Evolutionary conservation across 2,797 vertebrate species (phyloP), one percentile per base, ranked within the genome.

Genomic region (Sebastes goodei): DNA sequence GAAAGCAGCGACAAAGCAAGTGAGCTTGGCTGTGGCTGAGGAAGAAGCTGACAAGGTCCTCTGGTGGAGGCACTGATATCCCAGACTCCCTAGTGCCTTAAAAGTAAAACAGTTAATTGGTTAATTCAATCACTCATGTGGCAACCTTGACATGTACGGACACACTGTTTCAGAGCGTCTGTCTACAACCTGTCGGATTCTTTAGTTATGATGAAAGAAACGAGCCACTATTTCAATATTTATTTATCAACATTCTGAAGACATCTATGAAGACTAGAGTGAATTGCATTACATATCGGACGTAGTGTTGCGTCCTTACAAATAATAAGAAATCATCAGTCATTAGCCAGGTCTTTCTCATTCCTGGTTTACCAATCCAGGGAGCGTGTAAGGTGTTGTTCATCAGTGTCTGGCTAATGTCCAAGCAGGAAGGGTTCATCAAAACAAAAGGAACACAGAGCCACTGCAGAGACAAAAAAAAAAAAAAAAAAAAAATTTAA

Each of bases 391-490:
- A 88, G 68, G 70, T 84, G 10, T 79, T 73, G 74, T 95, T 93
- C 21, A 66, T 82, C 78, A 93, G 88, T 0, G 95, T 95, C 76
- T 92, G 76, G 46, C 71, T 85, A 66, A 96, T 95, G 80, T 80
- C 92, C 84, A 81, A 27, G 0, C 89, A 81, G 30, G 80, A 76
- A n/a, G 94, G 90, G 76, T 92, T 95, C 68, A 82, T 71, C 83
- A 96, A 23, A 20, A 89, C 77, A 71, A 96, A 96, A 17, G 95
- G 95, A 42, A 94, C 89, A 72, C 94, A 95, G 33, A 78, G 3
- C 56, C 76, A 85, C 89, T 89, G 63, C 53, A 65, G 20, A 73
- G 23, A 81, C n/a, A 78, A 32, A 70, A 6, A 23, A 15, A 35
- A 17, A 15, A 35, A 17, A 46, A 27, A 1, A 1, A 30, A 15